Evolutionary conservation across 2,888 invertebrate species (phyloP).

Genomic region (Noctuana brunneofusca): DNA sequence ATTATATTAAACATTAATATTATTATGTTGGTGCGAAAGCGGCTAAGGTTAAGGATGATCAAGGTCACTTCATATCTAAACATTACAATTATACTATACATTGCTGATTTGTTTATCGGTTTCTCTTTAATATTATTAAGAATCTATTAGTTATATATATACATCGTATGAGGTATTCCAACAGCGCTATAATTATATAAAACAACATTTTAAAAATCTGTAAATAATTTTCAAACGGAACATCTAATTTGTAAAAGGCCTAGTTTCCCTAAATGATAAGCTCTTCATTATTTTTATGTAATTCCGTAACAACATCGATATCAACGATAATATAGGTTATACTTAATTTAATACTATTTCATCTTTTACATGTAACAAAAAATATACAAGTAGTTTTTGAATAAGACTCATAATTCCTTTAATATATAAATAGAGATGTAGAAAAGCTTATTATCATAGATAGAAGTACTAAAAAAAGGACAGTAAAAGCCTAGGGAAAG

Average conservation of each 20-base stretch:
- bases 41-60: conserved; percentile 75
- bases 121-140: conserved; percentile 55
- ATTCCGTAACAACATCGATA: conserved; percentile 33
- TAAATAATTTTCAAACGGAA: conserved; percentile 55
- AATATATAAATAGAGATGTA: conserved; percentile 46
- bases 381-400: conserved; percentile 24
- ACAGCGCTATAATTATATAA: conserved; percentile 64
- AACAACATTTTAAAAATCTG: conserved; percentile 50
- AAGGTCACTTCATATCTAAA: conserved; percentile 81
- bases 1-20: background rate
- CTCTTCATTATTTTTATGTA: conserved; percentile 58
- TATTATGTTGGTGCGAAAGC: conserved; percentile 69
- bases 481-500: conserved; percentile 71
- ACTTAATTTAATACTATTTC: conserved; percentile 24
- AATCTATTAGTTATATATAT: conserved; percentile 47
- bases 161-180: conserved; percentile 70
- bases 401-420: conserved; percentile 24
- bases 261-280: conserved; percentile 74
- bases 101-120: conserved; percentile 51
- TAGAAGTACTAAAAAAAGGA: conserved; percentile 71
- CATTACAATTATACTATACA: conserved; percentile 70
- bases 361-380: conserved; percentile 22
- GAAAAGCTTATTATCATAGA: conserved; percentile 65
- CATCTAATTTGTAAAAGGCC: conserved; percentile 55
- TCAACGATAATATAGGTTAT: conserved; percentile 13